Evolutionary conservation across 2,888 invertebrate genomes (phyloP).

Genomic region (Theodoxus fluviatilis): DNA sequence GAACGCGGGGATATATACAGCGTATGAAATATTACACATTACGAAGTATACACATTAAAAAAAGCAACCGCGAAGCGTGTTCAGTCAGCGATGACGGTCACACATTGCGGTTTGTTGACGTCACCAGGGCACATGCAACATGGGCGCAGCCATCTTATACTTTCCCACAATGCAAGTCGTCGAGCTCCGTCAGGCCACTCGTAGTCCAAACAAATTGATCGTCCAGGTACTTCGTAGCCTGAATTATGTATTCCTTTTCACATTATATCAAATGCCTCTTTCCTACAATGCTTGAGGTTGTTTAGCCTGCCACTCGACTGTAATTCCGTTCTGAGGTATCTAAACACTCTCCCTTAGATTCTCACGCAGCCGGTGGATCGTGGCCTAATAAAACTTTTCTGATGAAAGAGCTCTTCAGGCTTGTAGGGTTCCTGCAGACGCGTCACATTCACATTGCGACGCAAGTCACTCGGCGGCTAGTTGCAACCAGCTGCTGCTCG

Average conservation of each 20-base stretch:
- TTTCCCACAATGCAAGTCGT: conserved; percentile 27
- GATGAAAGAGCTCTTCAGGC: conserved; percentile 34
- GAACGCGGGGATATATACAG: too few relatives aligned
- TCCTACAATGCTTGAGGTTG: neutral
- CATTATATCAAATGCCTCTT: too few relatives aligned
- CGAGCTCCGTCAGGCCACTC: too few relatives aligned
- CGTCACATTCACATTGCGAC: neutral
- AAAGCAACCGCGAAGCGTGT: neutral
- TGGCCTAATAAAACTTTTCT: conserved; percentile 34
- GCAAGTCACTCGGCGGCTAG: neutral
- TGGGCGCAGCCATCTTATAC: conserved; percentile 59
- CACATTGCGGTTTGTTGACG: neutral
- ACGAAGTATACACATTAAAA: conserved; percentile 20
- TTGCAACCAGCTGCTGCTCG: conserved; percentile 9
- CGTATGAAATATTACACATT: too few relatives aligned
- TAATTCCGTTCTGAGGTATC: neutral
- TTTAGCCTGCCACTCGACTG: neutral
- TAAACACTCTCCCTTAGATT: conserved; percentile 13
- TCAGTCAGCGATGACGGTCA: neutral
- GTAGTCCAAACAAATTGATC: too few relatives aligned
- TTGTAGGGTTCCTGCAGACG: conserved; percentile 6
- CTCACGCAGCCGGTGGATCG: conserved; percentile 24
- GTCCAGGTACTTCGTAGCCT: too few relatives aligned
- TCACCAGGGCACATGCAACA: conserved; percentile 32
- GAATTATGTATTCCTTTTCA: too few relatives aligned